phyloP scores from a whole-genome alignment of 2,888 invertebrate genomes.

The Papilio demoleus region DNA sequence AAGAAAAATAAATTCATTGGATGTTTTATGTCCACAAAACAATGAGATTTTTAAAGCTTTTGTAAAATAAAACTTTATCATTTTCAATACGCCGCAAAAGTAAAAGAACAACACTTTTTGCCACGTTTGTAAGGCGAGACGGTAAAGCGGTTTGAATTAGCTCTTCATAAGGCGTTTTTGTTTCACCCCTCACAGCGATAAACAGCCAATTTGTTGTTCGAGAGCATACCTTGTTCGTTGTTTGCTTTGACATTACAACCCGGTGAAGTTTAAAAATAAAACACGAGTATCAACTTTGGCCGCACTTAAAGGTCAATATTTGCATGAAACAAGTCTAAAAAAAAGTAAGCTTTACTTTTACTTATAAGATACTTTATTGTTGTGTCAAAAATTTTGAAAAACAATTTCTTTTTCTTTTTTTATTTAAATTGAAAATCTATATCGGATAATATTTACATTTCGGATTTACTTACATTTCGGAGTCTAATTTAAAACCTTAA shows the following conservation, averaged over 20 bases:
- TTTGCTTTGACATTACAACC: conserved; percentile 4
- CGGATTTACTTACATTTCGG: too few relatives aligned
- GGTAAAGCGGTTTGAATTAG: conserved; percentile 36
- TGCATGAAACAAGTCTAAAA: background rate
- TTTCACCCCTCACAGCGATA: conserved; percentile 36
- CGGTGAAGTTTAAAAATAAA: conserved; percentile 8
- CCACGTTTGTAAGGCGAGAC: conserved; percentile 18
- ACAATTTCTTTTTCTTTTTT: too few relatives aligned
- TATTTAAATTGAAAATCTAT: background rate
- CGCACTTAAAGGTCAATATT: background rate
- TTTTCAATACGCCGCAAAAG: background rate
- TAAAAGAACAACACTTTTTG: conserved; percentile 18
- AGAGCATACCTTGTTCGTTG: conserved; percentile 29
- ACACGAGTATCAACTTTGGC: background rate
- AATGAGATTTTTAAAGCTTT: background rate
- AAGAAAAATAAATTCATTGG: background rate
- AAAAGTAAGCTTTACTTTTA: too few relatives aligned
- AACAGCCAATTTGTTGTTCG: conserved; percentile 33
- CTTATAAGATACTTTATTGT: too few relatives aligned
- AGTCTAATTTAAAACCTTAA: background rate
- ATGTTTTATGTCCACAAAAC: background rate
- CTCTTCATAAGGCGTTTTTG: conserved; percentile 38
- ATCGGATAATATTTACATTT: background rate
- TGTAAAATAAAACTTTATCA: background rate
- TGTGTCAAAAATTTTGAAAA: too few relatives aligned